Percentiles rank a stretch among this genome's conserved stretches.
phyloP scores from a whole-genome alignment of 2,113 vertebrate species.

The Motacilla alba region DNA sequence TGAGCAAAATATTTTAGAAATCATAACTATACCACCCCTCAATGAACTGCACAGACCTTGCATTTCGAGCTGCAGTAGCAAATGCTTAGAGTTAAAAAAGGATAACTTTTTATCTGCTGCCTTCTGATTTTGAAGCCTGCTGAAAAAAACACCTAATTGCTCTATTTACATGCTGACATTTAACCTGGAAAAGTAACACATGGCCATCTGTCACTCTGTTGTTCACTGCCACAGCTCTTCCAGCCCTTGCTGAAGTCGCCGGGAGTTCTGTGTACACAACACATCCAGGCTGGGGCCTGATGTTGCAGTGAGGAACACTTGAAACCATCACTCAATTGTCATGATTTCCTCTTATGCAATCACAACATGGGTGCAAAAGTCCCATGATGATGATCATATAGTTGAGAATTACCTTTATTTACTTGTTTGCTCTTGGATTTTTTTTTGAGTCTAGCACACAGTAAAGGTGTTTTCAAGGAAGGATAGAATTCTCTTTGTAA shows the following conservation, averaged over 20 bases:
- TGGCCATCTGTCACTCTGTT: background rate
- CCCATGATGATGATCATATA: background rate
- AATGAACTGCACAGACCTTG: background rate
- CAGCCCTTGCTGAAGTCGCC: background rate
- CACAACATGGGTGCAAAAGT: background rate
- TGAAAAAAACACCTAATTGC: background rate
- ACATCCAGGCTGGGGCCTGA: background rate
- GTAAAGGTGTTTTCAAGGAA: background rate
- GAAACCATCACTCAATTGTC: background rate
- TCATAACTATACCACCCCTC: background rate
- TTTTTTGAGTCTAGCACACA: background rate
- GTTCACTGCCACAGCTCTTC: background rate
- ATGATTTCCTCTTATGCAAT: background rate
- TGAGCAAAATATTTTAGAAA: background rate
- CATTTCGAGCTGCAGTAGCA: background rate
- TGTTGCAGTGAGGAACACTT: background rate
- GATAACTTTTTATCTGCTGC: background rate
- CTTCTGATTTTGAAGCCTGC: background rate
- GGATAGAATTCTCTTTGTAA: background rate
- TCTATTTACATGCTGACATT: conserved; percentile 7
- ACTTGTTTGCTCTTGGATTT: background rate
- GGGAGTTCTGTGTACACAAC: background rate
- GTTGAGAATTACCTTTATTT: background rate
- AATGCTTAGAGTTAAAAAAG: background rate
- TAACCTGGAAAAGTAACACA: conserved; percentile 1